Percentiles rank a stretch among this genome's conserved stretches.
Evolutionary conservation across 2,113 vertebrate species (phyloP).

Genomic region (Thomomys bottae): DNA sequence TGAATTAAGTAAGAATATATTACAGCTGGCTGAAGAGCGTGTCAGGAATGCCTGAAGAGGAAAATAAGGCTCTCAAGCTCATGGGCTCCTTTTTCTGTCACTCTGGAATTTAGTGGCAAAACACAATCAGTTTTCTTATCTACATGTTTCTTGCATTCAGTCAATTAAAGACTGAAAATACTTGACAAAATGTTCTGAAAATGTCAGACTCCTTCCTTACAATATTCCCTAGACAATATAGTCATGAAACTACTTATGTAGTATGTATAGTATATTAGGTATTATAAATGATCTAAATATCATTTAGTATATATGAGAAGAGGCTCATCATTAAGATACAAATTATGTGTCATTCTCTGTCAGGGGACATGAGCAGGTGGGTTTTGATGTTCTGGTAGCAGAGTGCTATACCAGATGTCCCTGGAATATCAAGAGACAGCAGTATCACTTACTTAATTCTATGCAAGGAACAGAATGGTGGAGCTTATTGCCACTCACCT

Average conservation of each 20-base stretch:
- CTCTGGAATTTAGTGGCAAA: not conserved
- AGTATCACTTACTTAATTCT: not conserved
- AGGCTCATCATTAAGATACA: not conserved
- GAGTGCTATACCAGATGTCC: not conserved
- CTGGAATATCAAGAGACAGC: not conserved
- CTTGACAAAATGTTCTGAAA: not conserved
- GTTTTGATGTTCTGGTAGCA: not conserved
- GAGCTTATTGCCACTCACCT: too few species aligned
- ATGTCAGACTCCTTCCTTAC: not conserved
- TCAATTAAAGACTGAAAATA: not conserved
- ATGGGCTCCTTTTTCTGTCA: not conserved
- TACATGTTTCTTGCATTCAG: not conserved
- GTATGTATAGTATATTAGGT: not conserved
- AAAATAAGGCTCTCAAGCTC: not conserved
- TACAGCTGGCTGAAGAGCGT: constrained; percentile 46
- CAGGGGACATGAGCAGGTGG: not conserved
- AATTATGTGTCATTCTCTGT: not conserved
- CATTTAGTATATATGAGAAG: not conserved
- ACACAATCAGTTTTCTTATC: not conserved
- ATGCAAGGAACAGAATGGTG: not conserved
- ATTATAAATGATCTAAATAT: not conserved
- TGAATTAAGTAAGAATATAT: constrained; percentile 74
- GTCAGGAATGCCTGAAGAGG: constrained; percentile 50
- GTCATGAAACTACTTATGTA: not conserved
- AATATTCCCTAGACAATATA: not conserved